These are phyloP conservation scores for Acyrthosiphon pisum DNA, from an alignment of 1,140 invertebrate genomes.

Conservation along the genomic window DNA sequence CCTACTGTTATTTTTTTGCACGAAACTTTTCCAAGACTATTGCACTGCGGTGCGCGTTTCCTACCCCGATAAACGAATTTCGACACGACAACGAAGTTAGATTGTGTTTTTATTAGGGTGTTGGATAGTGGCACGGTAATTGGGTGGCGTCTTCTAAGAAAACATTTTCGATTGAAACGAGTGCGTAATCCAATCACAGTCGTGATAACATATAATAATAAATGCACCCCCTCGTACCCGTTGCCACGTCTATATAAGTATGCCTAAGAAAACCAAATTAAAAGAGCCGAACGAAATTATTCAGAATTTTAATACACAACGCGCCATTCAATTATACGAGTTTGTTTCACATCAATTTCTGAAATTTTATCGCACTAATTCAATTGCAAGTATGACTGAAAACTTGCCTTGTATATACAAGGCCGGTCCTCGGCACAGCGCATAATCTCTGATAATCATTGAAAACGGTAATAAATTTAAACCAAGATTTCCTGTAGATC, in stretches of 20 bases:
- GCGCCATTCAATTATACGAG: conserved; percentile 47
- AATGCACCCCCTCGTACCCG: conserved; percentile 19
- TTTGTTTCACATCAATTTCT: conserved; percentile 55
- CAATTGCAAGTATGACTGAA: conserved; percentile 6
- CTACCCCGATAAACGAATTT: neutral
- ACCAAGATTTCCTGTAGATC: neutral
- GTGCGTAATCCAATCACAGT: conserved; percentile 53
- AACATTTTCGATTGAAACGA: conserved; percentile 55
- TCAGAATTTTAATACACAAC: conserved; percentile 51
- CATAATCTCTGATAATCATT: conserved; percentile 7
- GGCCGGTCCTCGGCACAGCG: neutral
- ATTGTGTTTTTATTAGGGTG: conserved; percentile 45
- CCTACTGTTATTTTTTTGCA: neutral
- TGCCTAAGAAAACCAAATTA: conserved; percentile 53
- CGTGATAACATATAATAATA: conserved; percentile 48
- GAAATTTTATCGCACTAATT: conserved; percentile 54
- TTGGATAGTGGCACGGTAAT: neutral
- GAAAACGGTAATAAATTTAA: conserved; percentile 1
- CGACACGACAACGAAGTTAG: conserved; percentile 47
- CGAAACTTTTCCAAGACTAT: neutral
- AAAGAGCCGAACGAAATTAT: conserved; percentile 51
- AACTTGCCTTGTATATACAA: neutral
- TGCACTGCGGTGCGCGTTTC: neutral
- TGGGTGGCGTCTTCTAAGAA: neutral
- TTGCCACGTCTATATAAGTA: neutral